phyloP scores from a whole-genome alignment of 2,797 vertebrate genomes.

The Poeciliopsis gracilis region DNA sequence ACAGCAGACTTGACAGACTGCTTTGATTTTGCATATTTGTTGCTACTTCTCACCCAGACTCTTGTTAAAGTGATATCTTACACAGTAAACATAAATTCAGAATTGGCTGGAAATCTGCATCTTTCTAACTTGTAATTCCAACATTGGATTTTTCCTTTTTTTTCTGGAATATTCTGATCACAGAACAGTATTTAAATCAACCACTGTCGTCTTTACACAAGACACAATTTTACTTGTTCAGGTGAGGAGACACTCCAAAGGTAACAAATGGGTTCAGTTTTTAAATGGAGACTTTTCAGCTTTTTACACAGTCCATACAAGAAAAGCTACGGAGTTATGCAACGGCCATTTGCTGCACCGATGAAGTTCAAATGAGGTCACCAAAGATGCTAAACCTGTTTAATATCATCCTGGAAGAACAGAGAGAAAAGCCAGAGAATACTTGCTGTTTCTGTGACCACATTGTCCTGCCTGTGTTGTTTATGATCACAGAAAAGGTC shows the following conservation, averaged over 20 bases:
- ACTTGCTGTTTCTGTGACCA: neutral
- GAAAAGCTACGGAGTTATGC: neutral
- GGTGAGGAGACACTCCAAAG: neutral
- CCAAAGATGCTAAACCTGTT: neutral
- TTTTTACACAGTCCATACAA: neutral
- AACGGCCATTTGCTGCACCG: neutral
- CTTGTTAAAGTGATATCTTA: neutral
- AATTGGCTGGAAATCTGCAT: neutral
- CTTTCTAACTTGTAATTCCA: neutral
- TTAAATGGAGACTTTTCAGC: neutral
- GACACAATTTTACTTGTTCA: neutral
- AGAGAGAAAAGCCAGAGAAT: neutral
- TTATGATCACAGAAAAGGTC: conserved; percentile 8
- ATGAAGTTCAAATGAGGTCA: neutral
- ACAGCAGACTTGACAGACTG: neutral
- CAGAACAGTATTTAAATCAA: neutral
- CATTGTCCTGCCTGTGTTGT: neutral
- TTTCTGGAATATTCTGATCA: neutral
- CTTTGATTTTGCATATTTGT: neutral
- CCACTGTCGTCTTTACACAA: neutral
- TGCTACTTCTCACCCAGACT: neutral
- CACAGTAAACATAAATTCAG: neutral
- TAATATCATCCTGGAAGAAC: neutral
- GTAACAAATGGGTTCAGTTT: neutral
- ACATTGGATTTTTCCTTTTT: neutral